phyloP scores from a whole-genome alignment of 2,797 vertebrate species.

The Avahi laniger region DNA sequence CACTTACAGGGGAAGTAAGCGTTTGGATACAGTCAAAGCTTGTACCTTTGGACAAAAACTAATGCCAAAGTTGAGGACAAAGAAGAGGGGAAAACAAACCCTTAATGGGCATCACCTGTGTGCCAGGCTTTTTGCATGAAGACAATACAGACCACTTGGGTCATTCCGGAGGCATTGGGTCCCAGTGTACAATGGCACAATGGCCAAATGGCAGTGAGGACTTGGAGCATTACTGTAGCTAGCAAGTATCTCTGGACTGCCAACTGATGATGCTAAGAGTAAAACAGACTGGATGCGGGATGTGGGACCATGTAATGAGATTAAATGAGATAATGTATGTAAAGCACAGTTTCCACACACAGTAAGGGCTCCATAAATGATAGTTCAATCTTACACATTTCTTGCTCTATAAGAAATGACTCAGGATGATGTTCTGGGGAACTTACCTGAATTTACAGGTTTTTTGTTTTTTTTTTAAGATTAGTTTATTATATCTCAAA shows the following conservation, averaged over 20 bases:
- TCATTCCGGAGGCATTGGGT: neutral
- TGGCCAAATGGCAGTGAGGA: neutral
- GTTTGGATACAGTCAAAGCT: neutral
- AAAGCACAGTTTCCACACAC: neutral
- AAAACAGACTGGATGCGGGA: neutral
- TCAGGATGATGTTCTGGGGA: neutral
- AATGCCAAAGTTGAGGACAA: neutral
- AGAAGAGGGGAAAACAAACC: neutral
- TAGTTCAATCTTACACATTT: neutral
- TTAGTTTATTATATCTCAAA: too few species aligned
- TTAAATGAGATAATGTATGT: neutral
- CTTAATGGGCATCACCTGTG: neutral
- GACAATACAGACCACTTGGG: neutral
- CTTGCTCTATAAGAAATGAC: neutral
- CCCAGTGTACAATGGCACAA: neutral
- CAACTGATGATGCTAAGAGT: neutral
- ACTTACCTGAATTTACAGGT: neutral
- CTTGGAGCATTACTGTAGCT: neutral
- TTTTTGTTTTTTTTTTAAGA: too few species aligned
- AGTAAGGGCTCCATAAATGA: neutral
- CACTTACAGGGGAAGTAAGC: neutral
- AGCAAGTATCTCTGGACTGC: neutral
- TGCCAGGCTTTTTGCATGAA: neutral
- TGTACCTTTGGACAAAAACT: neutral
- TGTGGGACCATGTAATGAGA: neutral